Conservation (phyloP, 2,888 invertebrate species). For the Rhogogaster chlorosoma region DNA sequence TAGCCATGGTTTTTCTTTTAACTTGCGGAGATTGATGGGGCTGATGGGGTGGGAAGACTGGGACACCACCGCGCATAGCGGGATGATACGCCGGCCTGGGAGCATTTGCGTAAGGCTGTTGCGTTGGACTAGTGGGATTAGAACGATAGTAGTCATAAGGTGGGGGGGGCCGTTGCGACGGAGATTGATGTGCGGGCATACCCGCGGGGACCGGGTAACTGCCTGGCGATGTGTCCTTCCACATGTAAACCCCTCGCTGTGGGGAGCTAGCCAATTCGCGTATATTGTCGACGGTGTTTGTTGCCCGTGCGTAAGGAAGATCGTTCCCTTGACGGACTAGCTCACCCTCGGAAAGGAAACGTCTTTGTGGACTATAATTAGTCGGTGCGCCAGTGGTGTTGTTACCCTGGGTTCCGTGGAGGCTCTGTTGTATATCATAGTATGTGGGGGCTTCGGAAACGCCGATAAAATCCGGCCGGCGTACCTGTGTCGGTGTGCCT, state of each 20-base stretch:
- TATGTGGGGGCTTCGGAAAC: slow-evolving; percentile 78
- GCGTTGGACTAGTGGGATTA: slow-evolving; percentile 88
- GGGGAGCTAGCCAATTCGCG: slow-evolving; percentile 93
- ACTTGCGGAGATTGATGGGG: slow-evolving; percentile 73
- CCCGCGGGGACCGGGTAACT: slow-evolving; percentile 76
- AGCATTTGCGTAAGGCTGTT: slow-evolving; percentile 77
- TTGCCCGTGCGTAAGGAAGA: slow-evolving; percentile 84
- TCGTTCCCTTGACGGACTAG: slow-evolving; percentile 82
- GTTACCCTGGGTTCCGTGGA: slow-evolving; percentile 73
- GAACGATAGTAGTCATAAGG: slow-evolving; percentile 82
- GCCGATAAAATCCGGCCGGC: slow-evolving; percentile 93
- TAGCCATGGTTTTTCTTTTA: slow-evolving; percentile 70
- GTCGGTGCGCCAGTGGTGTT: slow-evolving; percentile 75
- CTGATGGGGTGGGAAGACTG: slow-evolving; percentile 83
- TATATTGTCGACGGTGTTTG: slow-evolving; percentile 91
- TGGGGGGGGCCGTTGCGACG: slow-evolving; percentile 74
- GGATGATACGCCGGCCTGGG: slow-evolving; percentile 81
- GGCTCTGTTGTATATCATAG: slow-evolving; percentile 74
- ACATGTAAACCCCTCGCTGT: slow-evolving; percentile 89
- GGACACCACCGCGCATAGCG: slow-evolving; percentile 84
- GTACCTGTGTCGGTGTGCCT: slow-evolving; percentile 93
- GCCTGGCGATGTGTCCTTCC: slow-evolving; percentile 89
- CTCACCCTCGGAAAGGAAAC: slow-evolving; percentile 91
- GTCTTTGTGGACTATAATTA: slow-evolving; percentile 85
- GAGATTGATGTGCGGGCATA: slow-evolving; percentile 65